Evolutionary conservation across 2,888 invertebrate genomes (phyloP).

Genomic region (Muscina levida): DNA sequence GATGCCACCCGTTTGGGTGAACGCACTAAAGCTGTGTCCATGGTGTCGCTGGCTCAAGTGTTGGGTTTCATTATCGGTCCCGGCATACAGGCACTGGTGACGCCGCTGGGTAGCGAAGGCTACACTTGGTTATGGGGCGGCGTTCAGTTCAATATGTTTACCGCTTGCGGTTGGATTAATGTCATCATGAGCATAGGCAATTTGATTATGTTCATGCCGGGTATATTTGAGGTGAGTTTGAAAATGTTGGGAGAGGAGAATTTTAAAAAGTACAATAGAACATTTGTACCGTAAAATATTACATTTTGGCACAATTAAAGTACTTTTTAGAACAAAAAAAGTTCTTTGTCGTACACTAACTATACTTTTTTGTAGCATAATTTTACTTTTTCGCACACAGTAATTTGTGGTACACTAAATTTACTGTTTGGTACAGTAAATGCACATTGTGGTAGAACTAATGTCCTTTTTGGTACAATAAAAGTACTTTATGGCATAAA

Average conservation of each 20-base stretch:
- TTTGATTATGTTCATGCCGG: constrained; percentile 87
- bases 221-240: constrained; percentile 83
- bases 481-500: too few species aligned
- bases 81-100: constrained; percentile 89
- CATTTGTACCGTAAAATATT: too few species aligned
- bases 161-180: constrained; percentile 92
- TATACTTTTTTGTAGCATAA: neutral
- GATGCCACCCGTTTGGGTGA: constrained; percentile 90
- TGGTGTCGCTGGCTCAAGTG: constrained; percentile 91
- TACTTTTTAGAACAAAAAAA: neutral
- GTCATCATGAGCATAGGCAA: constrained; percentile 87
- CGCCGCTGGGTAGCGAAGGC: constrained; percentile 87
- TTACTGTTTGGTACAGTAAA: too few species aligned
- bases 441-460: too few species aligned
- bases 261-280: neutral
- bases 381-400: too few species aligned
- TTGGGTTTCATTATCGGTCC: constrained; percentile 93
- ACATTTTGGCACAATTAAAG: neutral
- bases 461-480: too few species aligned
- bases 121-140: constrained; percentile 80
- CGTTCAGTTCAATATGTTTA: constrained; percentile 91
- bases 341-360: neutral
- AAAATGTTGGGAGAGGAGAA: neutral
- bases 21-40: constrained; percentile 90
- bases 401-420: too few species aligned